phyloP scores from a whole-genome alignment of 2,113 vertebrate species.

The Actenoides hombroni region DNA sequence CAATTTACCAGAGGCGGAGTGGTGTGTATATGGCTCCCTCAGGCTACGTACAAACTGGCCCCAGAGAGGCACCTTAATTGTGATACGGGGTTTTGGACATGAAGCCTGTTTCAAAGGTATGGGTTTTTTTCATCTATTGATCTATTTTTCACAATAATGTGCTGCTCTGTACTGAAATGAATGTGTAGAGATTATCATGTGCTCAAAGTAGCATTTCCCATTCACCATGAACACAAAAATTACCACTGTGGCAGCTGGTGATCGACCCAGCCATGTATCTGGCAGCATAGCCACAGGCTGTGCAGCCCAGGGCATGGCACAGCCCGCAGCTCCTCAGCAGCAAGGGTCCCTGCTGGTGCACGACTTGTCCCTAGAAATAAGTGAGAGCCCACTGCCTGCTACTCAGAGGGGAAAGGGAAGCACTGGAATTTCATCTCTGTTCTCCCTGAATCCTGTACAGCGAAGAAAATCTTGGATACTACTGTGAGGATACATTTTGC shows the following conservation, averaged over 20 bases:
- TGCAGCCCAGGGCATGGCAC: no score
- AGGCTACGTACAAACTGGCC: no score
- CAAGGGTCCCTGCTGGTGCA: fast-evolving
- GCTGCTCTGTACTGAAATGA: background rate
- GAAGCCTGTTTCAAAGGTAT: no score
- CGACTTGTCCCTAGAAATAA: no score
- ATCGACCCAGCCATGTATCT: no score
- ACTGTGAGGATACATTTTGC: fast-evolving
- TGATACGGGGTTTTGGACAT: no score
- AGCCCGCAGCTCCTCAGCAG: no score
- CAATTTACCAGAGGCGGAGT: no score
- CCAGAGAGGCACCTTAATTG: no score
- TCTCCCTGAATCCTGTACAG: background rate
- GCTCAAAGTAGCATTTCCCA: background rate
- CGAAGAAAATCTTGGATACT: background rate
- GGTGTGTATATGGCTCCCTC: no score
- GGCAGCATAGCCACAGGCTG: no score
- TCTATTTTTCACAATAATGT: background rate
- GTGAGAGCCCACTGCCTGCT: background rate
- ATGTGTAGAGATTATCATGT: background rate
- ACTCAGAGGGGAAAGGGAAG: background rate
- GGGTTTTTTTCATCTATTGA: background rate
- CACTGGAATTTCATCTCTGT: background rate
- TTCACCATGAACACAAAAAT: background rate
- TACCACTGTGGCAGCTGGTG: fast-evolving